Conservation (phyloP, 92 coral and sea anemone species). For the Zoanthus sociatus region DNA sequence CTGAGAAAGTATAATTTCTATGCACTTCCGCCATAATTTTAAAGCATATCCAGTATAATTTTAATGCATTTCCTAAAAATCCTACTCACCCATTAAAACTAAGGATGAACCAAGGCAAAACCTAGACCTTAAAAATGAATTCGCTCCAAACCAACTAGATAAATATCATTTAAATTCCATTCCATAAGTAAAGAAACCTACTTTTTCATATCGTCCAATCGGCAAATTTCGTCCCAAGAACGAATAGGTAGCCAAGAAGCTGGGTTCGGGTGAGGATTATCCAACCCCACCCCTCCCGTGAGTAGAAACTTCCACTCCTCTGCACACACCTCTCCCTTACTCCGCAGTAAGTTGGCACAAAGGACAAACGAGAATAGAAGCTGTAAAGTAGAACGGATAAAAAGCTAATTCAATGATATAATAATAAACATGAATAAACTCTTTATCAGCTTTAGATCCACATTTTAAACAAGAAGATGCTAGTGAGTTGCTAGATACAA, state of each 20-base stretch:
- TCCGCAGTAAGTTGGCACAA: constrained; percentile 91
- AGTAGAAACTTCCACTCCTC: constrained; percentile 95
- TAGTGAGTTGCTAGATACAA: too few relatives aligned
- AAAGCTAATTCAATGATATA: neutral
- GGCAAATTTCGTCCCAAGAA: constrained; percentile 97
- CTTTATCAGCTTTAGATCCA: too few relatives aligned
- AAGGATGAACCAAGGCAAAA: too few relatives aligned
- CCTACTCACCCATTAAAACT: too few relatives aligned
- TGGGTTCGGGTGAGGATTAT: constrained; percentile 95
- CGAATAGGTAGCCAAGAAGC: constrained; percentile 93
- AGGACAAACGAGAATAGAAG: constrained; percentile 93
- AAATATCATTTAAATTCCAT: neutral
- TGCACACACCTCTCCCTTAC: constrained; percentile 91
- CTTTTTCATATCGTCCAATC: constrained; percentile 87
- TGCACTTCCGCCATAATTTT: too few relatives aligned
- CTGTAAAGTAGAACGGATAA: constrained; percentile 44
- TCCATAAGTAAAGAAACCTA: constrained; percentile 48
- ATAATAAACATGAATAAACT: neutral
- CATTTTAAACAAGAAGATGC: too few relatives aligned
- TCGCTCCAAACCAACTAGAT: too few relatives aligned
- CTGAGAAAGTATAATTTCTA: too few relatives aligned
- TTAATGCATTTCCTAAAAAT: too few relatives aligned
- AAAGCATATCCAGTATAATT: too few relatives aligned
- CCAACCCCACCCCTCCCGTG: constrained; percentile 98
- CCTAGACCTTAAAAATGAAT: too few relatives aligned